These are phyloP conservation scores for Eleginops maclovinus DNA, from an alignment of 2,113 vertebrate species.

Conservation along the genomic window DNA sequence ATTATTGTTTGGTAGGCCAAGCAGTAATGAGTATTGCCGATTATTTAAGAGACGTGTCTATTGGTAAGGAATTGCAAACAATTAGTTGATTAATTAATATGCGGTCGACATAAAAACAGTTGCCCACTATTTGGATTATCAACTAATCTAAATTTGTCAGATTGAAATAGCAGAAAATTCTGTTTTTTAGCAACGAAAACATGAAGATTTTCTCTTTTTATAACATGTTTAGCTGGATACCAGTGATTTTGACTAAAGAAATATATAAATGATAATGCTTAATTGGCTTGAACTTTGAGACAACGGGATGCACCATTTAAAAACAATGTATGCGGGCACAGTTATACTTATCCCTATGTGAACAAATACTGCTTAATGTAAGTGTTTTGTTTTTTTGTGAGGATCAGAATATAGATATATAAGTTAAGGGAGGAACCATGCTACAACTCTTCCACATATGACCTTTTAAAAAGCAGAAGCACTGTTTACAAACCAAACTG, in stretches of 20 bases:
- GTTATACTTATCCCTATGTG: not conserved
- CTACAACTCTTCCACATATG: constrained; percentile 13
- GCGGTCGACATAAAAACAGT: too few species aligned
- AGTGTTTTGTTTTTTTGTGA: not conserved
- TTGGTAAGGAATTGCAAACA: not conserved
- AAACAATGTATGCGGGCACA: not conserved
- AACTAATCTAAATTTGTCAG: too few species aligned
- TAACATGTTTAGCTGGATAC: too few species aligned
- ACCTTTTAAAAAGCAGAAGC: constrained; percentile 34
- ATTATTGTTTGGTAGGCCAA: not conserved
- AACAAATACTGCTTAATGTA: not conserved
- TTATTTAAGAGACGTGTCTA: not conserved
- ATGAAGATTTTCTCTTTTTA: too few species aligned
- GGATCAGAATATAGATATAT: not conserved
- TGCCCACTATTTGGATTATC: too few species aligned
- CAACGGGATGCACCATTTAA: too few species aligned
- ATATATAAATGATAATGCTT: too few species aligned
- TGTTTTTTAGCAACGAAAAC: too few species aligned
- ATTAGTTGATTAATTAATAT: too few species aligned
- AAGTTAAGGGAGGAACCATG: constrained; percentile 5
- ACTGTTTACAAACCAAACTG: constrained; percentile 34
- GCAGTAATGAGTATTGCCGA: not conserved
- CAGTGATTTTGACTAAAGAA: too few species aligned
- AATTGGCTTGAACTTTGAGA: too few species aligned
- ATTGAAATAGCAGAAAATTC: too few species aligned